Base-by-base conservation (phyloP, 37 sponge, comb jelly and placozoan genomes). In the Aphrocallistes beatrix region DNA sequence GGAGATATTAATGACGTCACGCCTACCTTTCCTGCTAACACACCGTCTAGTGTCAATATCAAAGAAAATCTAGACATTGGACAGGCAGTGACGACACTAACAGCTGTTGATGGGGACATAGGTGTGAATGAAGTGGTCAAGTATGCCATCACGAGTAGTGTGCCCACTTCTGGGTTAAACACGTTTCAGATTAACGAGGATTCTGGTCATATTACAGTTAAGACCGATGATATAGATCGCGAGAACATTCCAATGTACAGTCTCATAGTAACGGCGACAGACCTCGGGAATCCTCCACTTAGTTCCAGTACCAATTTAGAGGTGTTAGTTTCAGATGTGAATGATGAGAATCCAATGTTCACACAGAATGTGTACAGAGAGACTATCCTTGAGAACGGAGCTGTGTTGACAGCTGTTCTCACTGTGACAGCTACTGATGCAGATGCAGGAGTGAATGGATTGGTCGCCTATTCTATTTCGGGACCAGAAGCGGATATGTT, bases 1-100 rank as follows among this genome's bases (percentile, higher is more conserved):
- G 83, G 39, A 37, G 87, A 90, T 50, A 50, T 87, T 0, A 94
- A 94, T 39, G 91, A 92, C 42, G 32, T 89, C 25, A 83, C 88
- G 0, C 95, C 95, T 0, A 49, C 89, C 23, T 88, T 94, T 45
- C 49, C 47, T 19, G 51, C 88, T 37, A 0, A 6, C 9, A 38
- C n/a, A 30, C 81, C 81, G 21, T 83, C 85, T 83, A 45, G 50
- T 10, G 51, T 86, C 17, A 50, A 0, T 0, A 84, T 93, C 0
- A 38, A 51, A 17, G 94, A 93, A 60, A 50, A 91, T 28, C 40
- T 75, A 1, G 1, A 37, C 3, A 39, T 37, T 1, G 86, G 86
- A 8, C 37, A 37, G 42, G 85, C 81, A 16, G 69, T 90, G 0
- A 88, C 87, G 17, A 38, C 45, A 0, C 36, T 93, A 37, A 23